Evolutionary conservation across 2,888 invertebrate genomes (phyloP), one percentile per base, ranked within the genome.

Genomic region (Diplolepis rosae): DNA sequence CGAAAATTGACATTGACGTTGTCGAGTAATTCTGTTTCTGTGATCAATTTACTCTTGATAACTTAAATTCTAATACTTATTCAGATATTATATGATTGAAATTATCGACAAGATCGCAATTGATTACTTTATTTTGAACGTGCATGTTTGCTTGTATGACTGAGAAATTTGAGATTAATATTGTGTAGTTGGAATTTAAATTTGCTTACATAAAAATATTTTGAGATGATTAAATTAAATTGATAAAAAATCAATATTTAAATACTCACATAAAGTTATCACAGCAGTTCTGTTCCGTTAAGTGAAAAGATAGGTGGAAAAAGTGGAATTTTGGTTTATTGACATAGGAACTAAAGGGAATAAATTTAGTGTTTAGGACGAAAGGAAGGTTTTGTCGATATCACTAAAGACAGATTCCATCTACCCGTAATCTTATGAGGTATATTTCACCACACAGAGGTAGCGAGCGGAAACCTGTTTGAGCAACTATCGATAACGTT

Each of bases 1-100:
- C 30, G 61, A 70, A 71, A 75, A 75, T 71, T 68, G 70, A 68
- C 51, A 68, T 70, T 65, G 75, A 75, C 75, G 73, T 71, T 50
- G 45, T 24, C 18, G 45, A 48, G 66, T 50, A 67, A 61, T 66
- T 61, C 11, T 61, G 39, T 39, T 61, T 32, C 54, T 32, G 11
- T 30, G 22, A 22, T 35, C 35, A 6, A 0, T 11, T 15, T 11
- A 15, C 45, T 50, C 32, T 7, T 18, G 13, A 22, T 45, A 13
- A n/a, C n/a, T 50, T 15, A 9, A 27, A 27, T 35, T 35, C n/a
- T n/a, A n/a, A n/a, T 71, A 15, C 32, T 48, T 42, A 2, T 9
- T 22, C n/a, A n/a, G 27, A 28, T 9, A n/a, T n/a, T n/a, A n/a
- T n/a, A n/a, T n/a, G n/a, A n/a, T n/a, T n/a, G n/a, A n/a, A n/a